phyloP scores from a whole-genome alignment of 2,113 vertebrate species.

The Parotia lawesii region DNA sequence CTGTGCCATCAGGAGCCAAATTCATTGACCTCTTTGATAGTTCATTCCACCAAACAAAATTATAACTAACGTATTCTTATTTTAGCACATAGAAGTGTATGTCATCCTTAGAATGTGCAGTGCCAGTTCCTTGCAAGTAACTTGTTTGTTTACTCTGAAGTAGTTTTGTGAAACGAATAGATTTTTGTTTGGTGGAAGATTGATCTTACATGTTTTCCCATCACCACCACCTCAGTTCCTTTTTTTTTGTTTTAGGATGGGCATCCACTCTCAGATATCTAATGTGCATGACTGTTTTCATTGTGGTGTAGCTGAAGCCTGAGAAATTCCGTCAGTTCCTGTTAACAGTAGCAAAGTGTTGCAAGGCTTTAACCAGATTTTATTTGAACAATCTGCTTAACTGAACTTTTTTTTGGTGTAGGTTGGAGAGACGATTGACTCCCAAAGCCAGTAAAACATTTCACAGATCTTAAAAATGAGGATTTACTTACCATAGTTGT shows the following conservation, averaged over 20 bases:
- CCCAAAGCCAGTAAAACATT: background rate
- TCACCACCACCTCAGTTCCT: accelerated
- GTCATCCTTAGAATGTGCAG: background rate
- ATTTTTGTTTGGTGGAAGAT: background rate
- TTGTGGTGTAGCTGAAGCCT: accelerated
- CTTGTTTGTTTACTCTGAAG: background rate
- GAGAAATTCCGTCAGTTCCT: background rate
- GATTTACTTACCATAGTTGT: background rate
- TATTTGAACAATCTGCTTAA: background rate
- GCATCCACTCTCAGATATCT: background rate
- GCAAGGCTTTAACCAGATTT: background rate
- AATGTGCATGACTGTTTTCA: background rate
- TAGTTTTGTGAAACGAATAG: background rate
- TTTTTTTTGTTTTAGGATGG: background rate
- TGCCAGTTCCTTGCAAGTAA: background rate
- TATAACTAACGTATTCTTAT: accelerated
- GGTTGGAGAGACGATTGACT: background rate
- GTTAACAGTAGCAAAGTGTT: background rate
- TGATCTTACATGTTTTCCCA: accelerated
- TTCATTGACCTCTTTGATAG: background rate
- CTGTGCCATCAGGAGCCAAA: background rate
- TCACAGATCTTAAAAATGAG: background rate
- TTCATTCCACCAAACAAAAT: background rate
- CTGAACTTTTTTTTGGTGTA: background rate
- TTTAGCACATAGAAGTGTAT: accelerated